A percentile compares a stretch with the other conserved stretches of the same genome.
Conservation (phyloP, 2,888 invertebrate genomes). For the Rotaria socialis region DNA sequence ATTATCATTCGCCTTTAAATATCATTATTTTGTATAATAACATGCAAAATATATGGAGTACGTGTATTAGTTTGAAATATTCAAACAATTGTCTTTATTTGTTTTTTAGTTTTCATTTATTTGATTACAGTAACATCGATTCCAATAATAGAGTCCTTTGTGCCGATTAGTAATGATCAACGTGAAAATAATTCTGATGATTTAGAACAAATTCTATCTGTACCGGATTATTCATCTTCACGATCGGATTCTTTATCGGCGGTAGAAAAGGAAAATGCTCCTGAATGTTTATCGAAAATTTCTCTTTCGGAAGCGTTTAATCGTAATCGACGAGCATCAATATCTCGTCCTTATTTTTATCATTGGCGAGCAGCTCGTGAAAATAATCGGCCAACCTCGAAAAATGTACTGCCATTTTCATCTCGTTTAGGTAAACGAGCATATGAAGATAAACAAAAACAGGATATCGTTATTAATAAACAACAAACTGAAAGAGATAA, state of each 20-base stretch:
- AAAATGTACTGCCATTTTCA: not conserved
- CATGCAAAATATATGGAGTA: not conserved
- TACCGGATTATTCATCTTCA: not conserved
- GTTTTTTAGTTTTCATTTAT: not conserved
- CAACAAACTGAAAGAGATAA: no score
- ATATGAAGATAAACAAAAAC: not conserved
- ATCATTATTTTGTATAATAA: not conserved
- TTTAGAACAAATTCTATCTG: no score
- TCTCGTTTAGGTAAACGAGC: slow-evolving; percentile 16
- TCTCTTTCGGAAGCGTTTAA: not conserved
- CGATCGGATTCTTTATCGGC: not conserved
- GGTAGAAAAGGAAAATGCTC: not conserved
- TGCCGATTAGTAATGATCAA: not conserved
- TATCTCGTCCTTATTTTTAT: not conserved
- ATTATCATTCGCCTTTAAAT: not conserved
- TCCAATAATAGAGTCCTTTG: not conserved
- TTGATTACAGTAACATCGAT: not conserved
- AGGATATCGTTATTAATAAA: not conserved
- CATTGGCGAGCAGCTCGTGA: not conserved
- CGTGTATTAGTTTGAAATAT: not conserved
- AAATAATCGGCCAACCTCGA: not conserved
- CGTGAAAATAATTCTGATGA: no score
- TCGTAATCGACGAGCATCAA: slow-evolving; percentile 13
- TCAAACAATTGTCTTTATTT: not conserved
- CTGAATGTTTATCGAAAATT: not conserved